Conservation (phyloP, 2,888 invertebrate genomes). For the Brachypalpus laphriformis region DNA sequence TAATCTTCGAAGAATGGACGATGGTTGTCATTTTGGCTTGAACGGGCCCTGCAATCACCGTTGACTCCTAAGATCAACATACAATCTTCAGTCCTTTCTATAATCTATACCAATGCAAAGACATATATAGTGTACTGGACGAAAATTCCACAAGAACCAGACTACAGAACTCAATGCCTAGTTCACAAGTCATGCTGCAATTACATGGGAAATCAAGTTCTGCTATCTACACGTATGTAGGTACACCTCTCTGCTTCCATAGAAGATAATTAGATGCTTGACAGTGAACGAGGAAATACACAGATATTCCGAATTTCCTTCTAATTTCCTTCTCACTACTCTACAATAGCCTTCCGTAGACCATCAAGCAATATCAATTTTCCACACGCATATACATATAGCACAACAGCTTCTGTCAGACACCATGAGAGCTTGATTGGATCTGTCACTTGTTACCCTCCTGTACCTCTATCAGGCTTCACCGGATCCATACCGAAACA, state of each 20-base stretch:
- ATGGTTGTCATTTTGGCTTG: too few relatives aligned
- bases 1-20: too few relatives aligned
- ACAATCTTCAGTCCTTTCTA: too few relatives aligned
- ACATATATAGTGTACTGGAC: too few relatives aligned
- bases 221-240: neutral
- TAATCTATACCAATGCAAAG: too few relatives aligned
- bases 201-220: neutral
- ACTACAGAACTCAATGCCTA: neutral
- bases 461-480: conserved; percentile 45
- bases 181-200: neutral
- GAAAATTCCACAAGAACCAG: too few relatives aligned
- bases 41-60: too few relatives aligned
- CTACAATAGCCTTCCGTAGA: neutral
- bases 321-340: neutral
- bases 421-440: conserved; percentile 51
- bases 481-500: conserved; percentile 45
- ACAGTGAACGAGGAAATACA: conserved; percentile 8
- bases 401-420: neutral
- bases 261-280: conserved; percentile 2
- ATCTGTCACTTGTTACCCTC: conserved; percentile 70
- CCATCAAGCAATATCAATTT: conserved; percentile 49
- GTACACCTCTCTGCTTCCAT: neutral
- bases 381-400: neutral
- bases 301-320: conserved; percentile 9
- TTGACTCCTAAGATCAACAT: too few relatives aligned